Evolutionary conservation across 2,797 vertebrate genomes (phyloP), one percentile per base, ranked within the genome.

Genomic region (Pseudochirops corinnae): DNA sequence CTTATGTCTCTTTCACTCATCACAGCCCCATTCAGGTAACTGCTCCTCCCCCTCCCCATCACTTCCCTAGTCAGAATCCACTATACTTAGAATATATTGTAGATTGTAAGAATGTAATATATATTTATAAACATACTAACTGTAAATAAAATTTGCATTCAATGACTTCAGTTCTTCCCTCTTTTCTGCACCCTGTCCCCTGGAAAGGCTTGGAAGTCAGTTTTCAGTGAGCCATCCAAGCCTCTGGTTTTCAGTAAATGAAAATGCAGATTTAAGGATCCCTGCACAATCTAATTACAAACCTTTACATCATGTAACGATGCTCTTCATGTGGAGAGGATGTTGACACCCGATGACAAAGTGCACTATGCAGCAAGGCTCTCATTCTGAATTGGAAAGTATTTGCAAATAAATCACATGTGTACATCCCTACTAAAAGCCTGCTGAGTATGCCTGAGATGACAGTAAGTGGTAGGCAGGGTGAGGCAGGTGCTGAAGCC

Each of bases 101-200:
- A 98, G 98, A 98, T 98, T 98, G 97, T 98, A 98, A 98, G 98
- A 98, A 98, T 98, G 98, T 99, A 98, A 98, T 97, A 98, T 98
- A 98, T 98, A 98, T 99, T 98, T 98, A 98, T 98, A 99, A 98
- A 98, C 95, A 97, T 96, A 95, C 96, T 52, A 91, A 95, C 97
- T 98, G 98, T 98, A 98, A 98, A 98, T 98, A 98, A 98, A 98
- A 98, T 98, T 98, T 98, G 98, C 98, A 97, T 97, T 98, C 97
- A 93, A 97, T 28, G 93, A 96, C 98, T 98, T 97, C 90, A 96
- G 95, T 97, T 96, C 87, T 96, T 87, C 92, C 92, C 95, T 97
- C 96, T 92, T 98, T 96, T 94, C 97, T 96, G 74, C 93, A 46
- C 0, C 0, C 93, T 94, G 93, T 46, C 93, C 96, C 91, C 93